These are phyloP conservation scores for Magallana nippona DNA, from an alignment of 2,888 invertebrate genomes.

Conservation along the genomic window DNA sequence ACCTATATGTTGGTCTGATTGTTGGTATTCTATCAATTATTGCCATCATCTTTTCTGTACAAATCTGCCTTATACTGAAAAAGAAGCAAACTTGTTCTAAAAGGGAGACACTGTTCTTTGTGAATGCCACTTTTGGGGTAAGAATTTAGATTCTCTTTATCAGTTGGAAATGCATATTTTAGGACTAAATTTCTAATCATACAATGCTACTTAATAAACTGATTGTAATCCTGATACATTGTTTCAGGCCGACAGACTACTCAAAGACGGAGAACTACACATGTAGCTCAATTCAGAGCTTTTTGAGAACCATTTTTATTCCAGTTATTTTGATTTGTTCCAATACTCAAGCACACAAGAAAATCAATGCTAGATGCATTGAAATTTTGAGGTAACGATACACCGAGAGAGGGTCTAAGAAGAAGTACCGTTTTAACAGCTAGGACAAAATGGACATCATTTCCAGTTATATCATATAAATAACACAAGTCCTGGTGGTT, in stretches of 20 bases:
- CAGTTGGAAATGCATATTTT: no score
- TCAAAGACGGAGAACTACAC: conserved; percentile 4
- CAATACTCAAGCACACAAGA: no score
- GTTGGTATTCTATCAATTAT: neutral
- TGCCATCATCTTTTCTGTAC: neutral
- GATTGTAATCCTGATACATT: neutral
- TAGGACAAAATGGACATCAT: no score
- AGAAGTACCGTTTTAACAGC: no score
- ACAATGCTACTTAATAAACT: no score
- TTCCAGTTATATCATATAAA: no score
- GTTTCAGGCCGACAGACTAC: neutral
- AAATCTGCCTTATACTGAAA: neutral
- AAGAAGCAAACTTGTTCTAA: neutral
- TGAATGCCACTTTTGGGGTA: conserved; percentile 7
- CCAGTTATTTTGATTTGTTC: no score
- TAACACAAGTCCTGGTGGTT: no score
- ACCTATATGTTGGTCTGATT: neutral
- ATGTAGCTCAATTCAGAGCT: neutral
- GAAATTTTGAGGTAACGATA: no score
- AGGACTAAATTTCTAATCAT: neutral
- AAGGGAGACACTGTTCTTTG: neutral
- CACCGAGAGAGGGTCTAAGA: no score
- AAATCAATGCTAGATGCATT: no score
- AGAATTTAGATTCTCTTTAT: neutral
- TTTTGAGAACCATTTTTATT: no score